phyloP scores from a whole-genome alignment of 2,113 vertebrate genomes.

The Ceyx cyanopectus region DNA sequence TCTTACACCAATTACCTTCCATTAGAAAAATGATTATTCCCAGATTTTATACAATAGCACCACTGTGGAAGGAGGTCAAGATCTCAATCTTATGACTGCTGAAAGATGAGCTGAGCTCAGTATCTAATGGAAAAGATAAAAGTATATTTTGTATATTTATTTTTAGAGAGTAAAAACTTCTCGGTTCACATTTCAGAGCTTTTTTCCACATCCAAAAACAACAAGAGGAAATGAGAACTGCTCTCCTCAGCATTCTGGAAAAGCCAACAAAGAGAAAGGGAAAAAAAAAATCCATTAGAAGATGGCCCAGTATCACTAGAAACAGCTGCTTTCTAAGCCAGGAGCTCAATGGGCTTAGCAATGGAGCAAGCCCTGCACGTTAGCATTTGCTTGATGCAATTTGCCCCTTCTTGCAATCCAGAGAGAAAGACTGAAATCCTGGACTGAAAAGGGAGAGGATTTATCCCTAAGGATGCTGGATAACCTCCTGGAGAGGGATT shows the following conservation, averaged over 20 bases:
- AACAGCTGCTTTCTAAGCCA: conserved; percentile 28
- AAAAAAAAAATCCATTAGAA: neutral
- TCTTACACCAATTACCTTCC: neutral
- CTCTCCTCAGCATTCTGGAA: conserved; percentile 17
- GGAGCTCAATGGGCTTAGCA: conserved; percentile 8
- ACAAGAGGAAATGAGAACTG: conserved; percentile 18
- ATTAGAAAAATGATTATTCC: conserved; percentile 15
- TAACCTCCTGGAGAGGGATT: neutral
- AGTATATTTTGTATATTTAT: conserved; percentile 14
- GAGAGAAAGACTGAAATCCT: conserved; percentile 29
- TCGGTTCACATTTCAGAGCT: conserved; percentile 32
- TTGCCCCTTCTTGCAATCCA: conserved; percentile 9
- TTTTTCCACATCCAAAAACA: conserved; percentile 56
- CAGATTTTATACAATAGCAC: conserved; percentile 1
- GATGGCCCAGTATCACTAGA: neutral
- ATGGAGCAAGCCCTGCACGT: neutral
- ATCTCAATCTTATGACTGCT: neutral
- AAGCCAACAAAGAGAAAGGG: neutral
- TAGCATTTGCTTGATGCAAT: neutral
- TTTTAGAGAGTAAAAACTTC: conserved; percentile 35
- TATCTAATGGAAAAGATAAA: conserved; percentile 33
- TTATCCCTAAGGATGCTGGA: conserved; percentile 22
- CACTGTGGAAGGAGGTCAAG: neutral
- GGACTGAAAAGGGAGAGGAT: conserved; percentile 13
- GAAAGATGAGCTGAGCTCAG: neutral